Base-by-base conservation (phyloP, 2,888 invertebrate genomes). In the Mythimna loreyi region DNA sequence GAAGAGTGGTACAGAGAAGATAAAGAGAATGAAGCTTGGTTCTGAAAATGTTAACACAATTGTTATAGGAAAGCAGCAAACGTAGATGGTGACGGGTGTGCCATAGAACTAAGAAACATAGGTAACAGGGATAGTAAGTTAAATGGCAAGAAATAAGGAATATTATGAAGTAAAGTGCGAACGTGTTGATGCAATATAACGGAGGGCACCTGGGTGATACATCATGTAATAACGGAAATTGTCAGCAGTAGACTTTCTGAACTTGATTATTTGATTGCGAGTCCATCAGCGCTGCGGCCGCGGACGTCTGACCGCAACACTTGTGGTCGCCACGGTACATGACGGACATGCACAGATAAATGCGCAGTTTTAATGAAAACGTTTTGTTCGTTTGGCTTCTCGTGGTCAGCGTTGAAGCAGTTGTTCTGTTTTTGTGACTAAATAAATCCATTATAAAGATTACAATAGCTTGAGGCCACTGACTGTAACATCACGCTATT, bases 301-400 rank as follows among this genome's bases (percentile, higher is more conserved):
- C 43, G 21, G 11, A 11, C 8, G 33, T 36, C 43, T 36, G 55
- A 73, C 71, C 75, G 62, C 82, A 78, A 8, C 56, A 52, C 55
- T 73, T 82, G 82, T 47, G 80, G 84, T 75, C 58, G 56, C 67
- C 62, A 36, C 71, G 56, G 55, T 62, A 63, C 68, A 62, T 62
- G 72, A 36, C 36, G 47, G 69, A 82, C 81, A 73, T 62, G 72
- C n/a, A 8, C 33, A 50, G 28, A 9, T 70, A 74, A 75, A 75
- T 55, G 49, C 30, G 59, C 30, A 28, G 52, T 28, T 52, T 9
- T 28, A 28, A 52, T 52, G 25, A 52, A 52, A 25, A 3, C 16
- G 50, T 25, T 50, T 50, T 50, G 49, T 25, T 50, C 13, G 43
- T 45, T 45, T n/a, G 19, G 7, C n/a, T 45, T 45, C n/a, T 7